Base-by-base conservation (phyloP, 2,888 invertebrate species). In the Diarsia brunnea region DNA sequence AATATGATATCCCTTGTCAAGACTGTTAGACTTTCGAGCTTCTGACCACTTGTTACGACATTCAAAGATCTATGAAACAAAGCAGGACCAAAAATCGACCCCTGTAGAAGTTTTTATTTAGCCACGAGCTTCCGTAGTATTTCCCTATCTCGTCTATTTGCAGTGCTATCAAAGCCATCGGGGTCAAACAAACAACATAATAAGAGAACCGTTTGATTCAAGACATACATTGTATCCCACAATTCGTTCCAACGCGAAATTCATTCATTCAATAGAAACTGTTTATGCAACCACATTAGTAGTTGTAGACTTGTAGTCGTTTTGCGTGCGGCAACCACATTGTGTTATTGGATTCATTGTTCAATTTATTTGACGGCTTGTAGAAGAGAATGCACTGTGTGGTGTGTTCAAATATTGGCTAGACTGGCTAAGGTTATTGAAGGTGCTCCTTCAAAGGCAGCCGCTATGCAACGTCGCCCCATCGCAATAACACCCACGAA, bases 331-430 rank as follows among this genome's bases (percentile, higher is more conserved):
- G 38, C 55, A 49, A 49, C 45, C 27, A 64, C 70, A 21, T 21
- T 53, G 65, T 73, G 38, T 73, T 77, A 73, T 73, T 70, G 8
- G 19, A 70, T 61, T 63, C 58, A 69, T 82, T 78, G 64, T 70
- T 51, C 14, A 14, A 51, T 65, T 61, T 68, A 74, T 72, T 78
- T 16, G 38, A 51, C 4, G 61, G 53, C 43, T 66, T 70, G 8
- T 27, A 66, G 31, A 38, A 38, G 68, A 60, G 14, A 60, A 38
- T 70, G 27, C 43, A 12, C 24, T 49, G 24, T 79, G 45, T 73
- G 51, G 8, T 47, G n/a, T 61, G 31, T 53, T 63, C 16, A 55
- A 24, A 67, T 70, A 67, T 63, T 71, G 51, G 24, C 10, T 5
- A 24, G 2, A 14, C 7, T 75, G 19, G 45, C 31, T 5, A 64